These are phyloP conservation scores for Montipora cactus DNA, from an alignment of 64 coral and sea anemone species.

Conservation along the genomic window DNA sequence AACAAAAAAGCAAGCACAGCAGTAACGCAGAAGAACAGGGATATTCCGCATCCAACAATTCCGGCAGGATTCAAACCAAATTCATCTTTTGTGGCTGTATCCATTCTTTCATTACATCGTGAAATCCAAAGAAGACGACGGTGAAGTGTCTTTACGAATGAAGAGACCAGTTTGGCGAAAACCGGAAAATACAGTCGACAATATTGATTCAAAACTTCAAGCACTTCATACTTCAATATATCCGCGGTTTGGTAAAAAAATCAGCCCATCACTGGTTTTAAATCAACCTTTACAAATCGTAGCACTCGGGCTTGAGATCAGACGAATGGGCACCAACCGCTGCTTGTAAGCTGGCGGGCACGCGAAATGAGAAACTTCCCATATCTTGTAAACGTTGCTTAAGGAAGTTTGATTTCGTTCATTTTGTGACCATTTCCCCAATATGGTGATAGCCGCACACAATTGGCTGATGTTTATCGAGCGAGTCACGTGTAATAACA, in stretches of 20 bases:
- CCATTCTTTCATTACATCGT: conserved; percentile 17
- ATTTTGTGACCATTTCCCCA: conserved; percentile 7
- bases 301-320: neutral
- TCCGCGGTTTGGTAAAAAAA: too few species aligned
- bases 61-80: conserved; percentile 69
- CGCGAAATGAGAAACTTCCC: neutral
- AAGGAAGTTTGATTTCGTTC: conserved; percentile 24
- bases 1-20: conserved; percentile 78
- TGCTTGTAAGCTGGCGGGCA: neutral
- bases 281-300: neutral
- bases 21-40: conserved; percentile 77
- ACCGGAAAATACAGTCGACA: neutral
- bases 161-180: neutral
- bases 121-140: neutral
- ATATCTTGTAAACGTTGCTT: neutral
- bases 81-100: neutral
- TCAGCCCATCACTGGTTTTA: neutral
- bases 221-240: neutral
- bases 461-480: conserved; percentile 27
- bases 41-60: conserved; percentile 86
- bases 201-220: conserved; percentile 11
- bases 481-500: conserved; percentile 15
- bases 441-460: neutral
- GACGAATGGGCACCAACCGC: too few species aligned
- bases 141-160: neutral